These are phyloP conservation scores for Arvicanthis niloticus DNA, from an alignment of 2,113 vertebrate genomes.

Conservation along the genomic window DNA sequence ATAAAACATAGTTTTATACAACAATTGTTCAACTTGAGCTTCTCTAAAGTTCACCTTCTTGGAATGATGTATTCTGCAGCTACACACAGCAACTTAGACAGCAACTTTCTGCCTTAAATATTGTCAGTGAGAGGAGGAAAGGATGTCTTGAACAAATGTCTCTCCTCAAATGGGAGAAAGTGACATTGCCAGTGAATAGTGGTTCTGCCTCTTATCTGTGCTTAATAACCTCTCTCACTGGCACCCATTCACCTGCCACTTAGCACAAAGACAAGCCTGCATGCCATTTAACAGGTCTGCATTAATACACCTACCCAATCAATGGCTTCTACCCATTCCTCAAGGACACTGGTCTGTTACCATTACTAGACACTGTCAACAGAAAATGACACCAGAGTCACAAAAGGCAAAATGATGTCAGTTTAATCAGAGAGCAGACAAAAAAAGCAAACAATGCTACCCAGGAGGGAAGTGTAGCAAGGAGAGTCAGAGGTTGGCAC, in stretches of 20 bases:
- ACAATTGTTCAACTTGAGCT: background rate
- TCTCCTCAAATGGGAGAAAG: slow-evolving; percentile 83
- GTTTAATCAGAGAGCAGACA: slow-evolving; percentile 89
- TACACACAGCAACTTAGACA: slow-evolving; percentile 69
- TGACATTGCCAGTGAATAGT: slow-evolving; percentile 89
- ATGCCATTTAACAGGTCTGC: slow-evolving; percentile 86
- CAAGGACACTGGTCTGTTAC: slow-evolving; percentile 88
- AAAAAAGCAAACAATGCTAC: slow-evolving; percentile 87
- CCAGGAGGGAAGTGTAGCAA: slow-evolving; percentile 83
- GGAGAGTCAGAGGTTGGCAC: slow-evolving; percentile 85
- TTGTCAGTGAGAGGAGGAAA: slow-evolving; percentile 72
- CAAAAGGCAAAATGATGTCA: slow-evolving; percentile 89
- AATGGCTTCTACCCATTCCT: slow-evolving; percentile 86
- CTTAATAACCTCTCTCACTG: slow-evolving; percentile 87
- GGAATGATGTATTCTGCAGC: slow-evolving; percentile 73
- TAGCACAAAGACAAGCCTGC: slow-evolving; percentile 86
- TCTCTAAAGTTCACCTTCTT: slow-evolving; percentile 67
- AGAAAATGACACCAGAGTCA: slow-evolving; percentile 88
- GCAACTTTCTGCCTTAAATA: slow-evolving; percentile 83
- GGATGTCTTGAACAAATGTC: slow-evolving; percentile 82
- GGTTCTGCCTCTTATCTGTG: slow-evolving; percentile 87
- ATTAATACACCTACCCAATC: slow-evolving; percentile 90
- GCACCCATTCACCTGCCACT: slow-evolving; percentile 87
- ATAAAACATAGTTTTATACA: slow-evolving; percentile 13
- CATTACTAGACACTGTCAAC: slow-evolving; percentile 87